These are phyloP conservation scores for Phoebastria nigripes DNA, from an alignment of 2,797 vertebrate species.

Conservation along the genomic window DNA sequence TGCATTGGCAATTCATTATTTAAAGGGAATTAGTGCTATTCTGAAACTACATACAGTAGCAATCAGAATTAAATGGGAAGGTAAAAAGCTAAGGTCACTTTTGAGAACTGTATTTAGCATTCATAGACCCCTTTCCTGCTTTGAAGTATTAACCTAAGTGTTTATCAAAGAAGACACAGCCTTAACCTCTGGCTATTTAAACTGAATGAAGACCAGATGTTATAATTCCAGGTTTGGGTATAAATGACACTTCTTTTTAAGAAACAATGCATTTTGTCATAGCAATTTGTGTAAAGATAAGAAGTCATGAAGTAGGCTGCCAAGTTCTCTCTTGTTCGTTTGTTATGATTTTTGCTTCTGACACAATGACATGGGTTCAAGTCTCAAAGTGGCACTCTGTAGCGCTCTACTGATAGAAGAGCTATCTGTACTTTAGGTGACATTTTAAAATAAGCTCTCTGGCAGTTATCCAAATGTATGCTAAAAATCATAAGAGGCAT, in stretches of 20 bases:
- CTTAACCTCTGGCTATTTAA: neutral
- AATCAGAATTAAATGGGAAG: neutral
- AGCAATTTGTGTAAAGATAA: conserved; percentile 19
- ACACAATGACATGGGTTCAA: conserved; percentile 25
- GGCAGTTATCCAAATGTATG: conserved; percentile 36
- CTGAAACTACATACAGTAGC: neutral
- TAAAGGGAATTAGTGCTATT: neutral
- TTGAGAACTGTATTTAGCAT: neutral
- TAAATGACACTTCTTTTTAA: neutral
- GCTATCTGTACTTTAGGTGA: conserved; percentile 23
- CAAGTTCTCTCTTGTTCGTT: conserved; percentile 13
- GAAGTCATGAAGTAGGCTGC: neutral
- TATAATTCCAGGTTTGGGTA: neutral
- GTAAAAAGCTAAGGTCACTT: neutral
- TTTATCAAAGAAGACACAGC: neutral
- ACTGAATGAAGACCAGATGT: neutral
- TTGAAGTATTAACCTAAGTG: neutral
- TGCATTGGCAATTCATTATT: neutral
- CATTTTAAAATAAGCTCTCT: conserved; percentile 50
- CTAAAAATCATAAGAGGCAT: conserved; percentile 33
- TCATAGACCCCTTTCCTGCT: neutral
- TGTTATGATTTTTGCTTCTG: conserved; percentile 23
- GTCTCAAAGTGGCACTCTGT: neutral
- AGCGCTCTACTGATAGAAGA: neutral
- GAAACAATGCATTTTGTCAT: neutral